Percentiles rank a stretch among this genome's conserved stretches.
Conservation (phyloP, 1,140 invertebrate genomes). For the Caerostris darwini region DNA sequence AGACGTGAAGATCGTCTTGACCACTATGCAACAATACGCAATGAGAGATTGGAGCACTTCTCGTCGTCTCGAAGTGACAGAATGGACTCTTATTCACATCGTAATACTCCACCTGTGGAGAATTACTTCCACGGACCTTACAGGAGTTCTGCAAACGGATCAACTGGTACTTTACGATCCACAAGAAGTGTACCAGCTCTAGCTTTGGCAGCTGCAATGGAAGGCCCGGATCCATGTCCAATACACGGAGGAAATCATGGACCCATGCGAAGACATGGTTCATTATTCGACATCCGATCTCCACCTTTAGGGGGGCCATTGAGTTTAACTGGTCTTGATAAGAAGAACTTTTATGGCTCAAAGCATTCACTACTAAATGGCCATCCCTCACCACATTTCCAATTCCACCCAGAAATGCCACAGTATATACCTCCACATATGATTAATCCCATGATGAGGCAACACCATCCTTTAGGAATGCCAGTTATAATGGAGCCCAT, state of each 20-base stretch:
- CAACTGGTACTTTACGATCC: conserved; percentile 77
- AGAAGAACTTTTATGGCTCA: conserved; percentile 71
- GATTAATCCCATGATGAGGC: conserved; percentile 73
- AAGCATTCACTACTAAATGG: conserved; percentile 68
- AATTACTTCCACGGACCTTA: conserved; percentile 57
- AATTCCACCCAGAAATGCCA: conserved; percentile 58
- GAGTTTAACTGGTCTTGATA: conserved; percentile 57
- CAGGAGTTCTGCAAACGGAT: conserved; percentile 40
- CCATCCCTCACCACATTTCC: conserved; percentile 58
- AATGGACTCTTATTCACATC: conserved; percentile 65
- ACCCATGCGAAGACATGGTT: conserved; percentile 70
- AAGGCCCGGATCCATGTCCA: conserved; percentile 63
- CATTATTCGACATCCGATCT: conserved; percentile 71
- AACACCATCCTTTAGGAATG: conserved; percentile 52
- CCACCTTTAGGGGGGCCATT: conserved; percentile 61
- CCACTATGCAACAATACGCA: conserved; percentile 71
- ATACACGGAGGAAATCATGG: conserved; percentile 69
- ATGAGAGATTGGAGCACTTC: conserved; percentile 65
- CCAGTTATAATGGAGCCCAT: conserved; percentile 57
- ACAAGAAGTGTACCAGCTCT: conserved; percentile 78
- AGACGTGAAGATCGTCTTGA: conserved; percentile 56
- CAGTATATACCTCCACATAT: conserved; percentile 62
- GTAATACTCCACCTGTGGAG: conserved; percentile 39
- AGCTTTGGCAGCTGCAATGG: conserved; percentile 73
- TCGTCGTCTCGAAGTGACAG: conserved; percentile 54